phyloP scores from a whole-genome alignment of 2,797 vertebrate species.

The Melanotaenia trifasciata region DNA sequence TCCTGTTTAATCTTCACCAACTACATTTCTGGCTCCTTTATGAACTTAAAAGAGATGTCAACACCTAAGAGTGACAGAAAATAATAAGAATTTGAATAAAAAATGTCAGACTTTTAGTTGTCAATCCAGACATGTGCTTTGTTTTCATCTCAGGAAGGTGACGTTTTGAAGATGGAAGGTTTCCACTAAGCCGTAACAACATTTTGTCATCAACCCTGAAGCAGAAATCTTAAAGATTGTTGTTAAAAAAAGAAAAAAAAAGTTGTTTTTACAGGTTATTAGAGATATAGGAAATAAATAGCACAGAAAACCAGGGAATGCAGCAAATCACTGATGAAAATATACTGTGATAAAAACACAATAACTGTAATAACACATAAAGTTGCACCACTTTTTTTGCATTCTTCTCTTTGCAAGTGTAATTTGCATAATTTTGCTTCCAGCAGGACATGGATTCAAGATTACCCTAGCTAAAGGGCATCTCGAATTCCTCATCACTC shows the following conservation, averaged over 20 bases:
- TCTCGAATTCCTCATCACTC: constrained; percentile 54
- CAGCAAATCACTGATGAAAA: no score
- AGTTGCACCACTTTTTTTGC: not conserved
- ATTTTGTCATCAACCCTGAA: not conserved
- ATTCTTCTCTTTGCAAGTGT: not conserved
- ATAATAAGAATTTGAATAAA: not conserved
- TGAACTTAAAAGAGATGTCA: not conserved
- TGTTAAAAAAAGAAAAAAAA: not conserved
- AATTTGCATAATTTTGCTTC: not conserved
- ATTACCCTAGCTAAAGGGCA: not conserved
- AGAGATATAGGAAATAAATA: not conserved
- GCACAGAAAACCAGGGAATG: not conserved
- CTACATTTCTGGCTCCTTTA: not conserved
- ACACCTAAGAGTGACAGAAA: not conserved
- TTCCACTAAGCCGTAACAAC: constrained; percentile 4
- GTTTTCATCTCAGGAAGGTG: not conserved
- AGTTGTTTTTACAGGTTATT: no score
- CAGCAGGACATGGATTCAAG: not conserved
- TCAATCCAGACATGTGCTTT: not conserved
- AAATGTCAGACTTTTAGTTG: not conserved
- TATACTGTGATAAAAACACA: no score
- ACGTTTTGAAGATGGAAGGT: constrained; percentile 3
- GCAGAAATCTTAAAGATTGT: constrained; percentile 9
- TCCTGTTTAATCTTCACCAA: not conserved
- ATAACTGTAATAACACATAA: not conserved